These are phyloP conservation scores for Thysanoteuthis rhombus DNA, from an alignment of 2,888 invertebrate genomes.

Conservation along the genomic window DNA sequence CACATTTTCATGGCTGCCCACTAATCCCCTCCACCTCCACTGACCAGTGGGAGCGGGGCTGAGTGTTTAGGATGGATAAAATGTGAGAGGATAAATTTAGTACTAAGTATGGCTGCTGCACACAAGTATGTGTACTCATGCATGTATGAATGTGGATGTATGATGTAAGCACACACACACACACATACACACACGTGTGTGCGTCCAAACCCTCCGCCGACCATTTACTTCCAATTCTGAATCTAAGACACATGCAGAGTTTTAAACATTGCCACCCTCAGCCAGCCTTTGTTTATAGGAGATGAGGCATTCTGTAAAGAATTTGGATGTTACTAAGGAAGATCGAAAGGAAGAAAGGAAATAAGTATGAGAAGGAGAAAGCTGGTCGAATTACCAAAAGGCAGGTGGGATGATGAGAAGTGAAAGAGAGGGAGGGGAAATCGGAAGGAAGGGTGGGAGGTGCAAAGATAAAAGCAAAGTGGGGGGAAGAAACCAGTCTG, in stretches of 20 bases:
- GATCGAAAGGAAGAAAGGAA: not conserved
- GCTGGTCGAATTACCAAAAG: not conserved
- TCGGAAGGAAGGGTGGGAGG: not conserved
- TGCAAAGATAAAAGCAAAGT: not conserved
- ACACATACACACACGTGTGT: fast-evolving
- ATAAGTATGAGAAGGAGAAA: not conserved
- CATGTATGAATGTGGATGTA: not conserved
- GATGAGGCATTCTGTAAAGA: not conserved
- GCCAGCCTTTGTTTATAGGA: not conserved
- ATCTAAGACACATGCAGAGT: not conserved
- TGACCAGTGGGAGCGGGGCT: not conserved
- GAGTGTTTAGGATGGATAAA: not conserved
- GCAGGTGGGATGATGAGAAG: not conserved
- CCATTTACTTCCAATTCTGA: not conserved
- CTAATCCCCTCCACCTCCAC: not conserved
- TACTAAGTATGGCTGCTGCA: not conserved
- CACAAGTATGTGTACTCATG: not conserved
- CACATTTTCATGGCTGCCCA: not conserved
- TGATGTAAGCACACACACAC: not conserved
- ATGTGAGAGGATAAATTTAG: not conserved
- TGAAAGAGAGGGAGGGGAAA: not conserved
- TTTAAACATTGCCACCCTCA: not conserved
- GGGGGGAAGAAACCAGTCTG: not conserved
- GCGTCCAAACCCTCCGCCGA: not conserved
- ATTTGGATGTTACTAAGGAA: not conserved